These are phyloP conservation scores for Varanus komodoensis DNA, from an alignment of 2,113 vertebrate species.

Conservation along the genomic window DNA sequence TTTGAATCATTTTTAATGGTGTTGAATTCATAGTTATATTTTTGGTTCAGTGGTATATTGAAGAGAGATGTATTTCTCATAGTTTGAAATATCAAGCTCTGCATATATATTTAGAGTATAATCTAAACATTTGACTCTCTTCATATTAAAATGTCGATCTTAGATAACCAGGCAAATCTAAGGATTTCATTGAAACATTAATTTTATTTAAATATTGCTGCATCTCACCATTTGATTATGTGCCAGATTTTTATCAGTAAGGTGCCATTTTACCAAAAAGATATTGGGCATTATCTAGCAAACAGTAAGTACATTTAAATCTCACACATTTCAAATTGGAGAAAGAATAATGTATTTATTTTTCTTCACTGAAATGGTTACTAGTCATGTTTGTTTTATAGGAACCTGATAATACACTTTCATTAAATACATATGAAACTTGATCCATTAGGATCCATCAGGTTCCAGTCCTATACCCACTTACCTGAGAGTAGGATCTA, in stretches of 20 bases:
- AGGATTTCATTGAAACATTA: neutral
- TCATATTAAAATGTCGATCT: constrained; percentile 7
- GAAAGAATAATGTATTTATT: neutral
- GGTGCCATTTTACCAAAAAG: neutral
- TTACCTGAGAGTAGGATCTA: neutral
- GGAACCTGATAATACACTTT: neutral
- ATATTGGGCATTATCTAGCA: neutral
- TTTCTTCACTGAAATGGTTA: neutral
- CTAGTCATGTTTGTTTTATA: neutral
- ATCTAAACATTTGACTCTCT: neutral
- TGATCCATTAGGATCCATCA: neutral
- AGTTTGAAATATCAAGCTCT: neutral
- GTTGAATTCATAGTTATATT: neutral
- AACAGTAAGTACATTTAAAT: neutral
- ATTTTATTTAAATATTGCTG: neutral
- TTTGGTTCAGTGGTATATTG: neutral
- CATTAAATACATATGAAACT: neutral
- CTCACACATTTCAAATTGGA: neutral
- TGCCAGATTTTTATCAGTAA: neutral
- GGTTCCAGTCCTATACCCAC: neutral
- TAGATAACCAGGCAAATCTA: neutral
- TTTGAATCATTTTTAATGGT: neutral
- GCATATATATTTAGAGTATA: neutral
- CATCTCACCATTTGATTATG: neutral
- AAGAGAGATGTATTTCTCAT: neutral